Evolutionary conservation across 2,113 vertebrate species (phyloP).

Genomic region (Cyprinodon tularosa): DNA sequence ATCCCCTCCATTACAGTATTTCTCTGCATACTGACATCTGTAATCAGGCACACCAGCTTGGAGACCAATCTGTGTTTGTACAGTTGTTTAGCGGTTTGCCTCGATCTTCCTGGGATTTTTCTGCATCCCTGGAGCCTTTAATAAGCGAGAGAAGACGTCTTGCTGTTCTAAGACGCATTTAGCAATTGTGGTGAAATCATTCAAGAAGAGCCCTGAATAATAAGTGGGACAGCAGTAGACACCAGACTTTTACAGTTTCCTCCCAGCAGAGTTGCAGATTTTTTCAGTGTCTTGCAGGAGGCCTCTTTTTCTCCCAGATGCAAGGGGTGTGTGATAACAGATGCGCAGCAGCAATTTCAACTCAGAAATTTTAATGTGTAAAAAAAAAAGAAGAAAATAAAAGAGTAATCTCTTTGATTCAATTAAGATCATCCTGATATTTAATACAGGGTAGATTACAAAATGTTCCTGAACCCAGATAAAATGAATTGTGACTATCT

Average conservation of each 20-base stretch:
- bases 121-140: constrained; percentile 47
- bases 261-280: constrained; percentile 42
- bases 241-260: constrained; percentile 36
- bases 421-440: constrained; percentile 50
- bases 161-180: constrained; percentile 47
- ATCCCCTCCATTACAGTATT: constrained; percentile 39
- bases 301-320: constrained; percentile 20
- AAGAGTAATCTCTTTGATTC: constrained; percentile 17
- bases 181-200: constrained; percentile 46
- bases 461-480: constrained; percentile 38
- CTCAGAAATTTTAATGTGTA: constrained; percentile 47
- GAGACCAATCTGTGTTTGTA: constrained; percentile 65
- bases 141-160: constrained; percentile 51
- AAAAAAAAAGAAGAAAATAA: constrained; percentile 19
- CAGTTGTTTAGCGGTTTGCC: constrained; percentile 67
- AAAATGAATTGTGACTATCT: constrained; percentile 31
- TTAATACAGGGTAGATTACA: constrained; percentile 38
- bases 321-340: constrained; percentile 63
- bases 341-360: constrained; percentile 39
- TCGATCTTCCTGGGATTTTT: constrained; percentile 29
- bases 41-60: constrained; percentile 55
- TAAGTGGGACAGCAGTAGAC: constrained; percentile 39
- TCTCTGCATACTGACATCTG: constrained; percentile 53
- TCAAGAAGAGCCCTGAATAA: constrained; percentile 44
- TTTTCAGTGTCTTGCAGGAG: constrained; percentile 17